Evolutionary conservation across 2,797 vertebrate species (phyloP).

Genomic region (Hirundo rustica): DNA sequence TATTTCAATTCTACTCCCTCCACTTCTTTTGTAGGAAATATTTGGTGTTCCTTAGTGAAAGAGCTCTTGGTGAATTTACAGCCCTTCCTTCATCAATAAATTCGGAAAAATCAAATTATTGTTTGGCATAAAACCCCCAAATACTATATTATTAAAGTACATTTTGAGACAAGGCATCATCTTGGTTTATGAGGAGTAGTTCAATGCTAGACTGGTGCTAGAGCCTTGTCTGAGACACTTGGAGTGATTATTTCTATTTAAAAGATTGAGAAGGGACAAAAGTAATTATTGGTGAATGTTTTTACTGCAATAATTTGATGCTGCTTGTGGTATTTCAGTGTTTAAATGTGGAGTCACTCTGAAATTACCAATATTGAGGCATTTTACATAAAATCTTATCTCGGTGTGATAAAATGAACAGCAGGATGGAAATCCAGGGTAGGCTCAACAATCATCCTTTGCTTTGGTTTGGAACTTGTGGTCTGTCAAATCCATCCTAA

Average conservation of each 20-base stretch:
- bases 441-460: neutral
- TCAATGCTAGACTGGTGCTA: neutral
- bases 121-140: constrained; percentile 3
- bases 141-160: constrained; percentile 30
- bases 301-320: neutral
- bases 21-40: constrained; percentile 21
- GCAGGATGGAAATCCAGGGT: neutral
- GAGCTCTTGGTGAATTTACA: constrained; percentile 41
- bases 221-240: neutral
- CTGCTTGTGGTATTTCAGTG: neutral
- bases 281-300: neutral
- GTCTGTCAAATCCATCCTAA: neutral
- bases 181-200: constrained; percentile 7
- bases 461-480: neutral
- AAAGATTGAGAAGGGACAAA: neutral
- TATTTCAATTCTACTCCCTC: constrained; percentile 69
- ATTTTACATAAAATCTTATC: neutral
- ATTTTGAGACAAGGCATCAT: neutral
- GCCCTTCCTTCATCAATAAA: neutral
- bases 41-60: constrained; percentile 51
- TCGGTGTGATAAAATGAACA: neutral
- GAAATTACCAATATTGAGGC: neutral
- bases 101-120: constrained; percentile 55
- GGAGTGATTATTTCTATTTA: neutral
- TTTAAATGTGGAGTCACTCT: neutral